Evolutionary conservation across 2,888 invertebrate genomes (phyloP).

Genomic region (Dione vanillae): DNA sequence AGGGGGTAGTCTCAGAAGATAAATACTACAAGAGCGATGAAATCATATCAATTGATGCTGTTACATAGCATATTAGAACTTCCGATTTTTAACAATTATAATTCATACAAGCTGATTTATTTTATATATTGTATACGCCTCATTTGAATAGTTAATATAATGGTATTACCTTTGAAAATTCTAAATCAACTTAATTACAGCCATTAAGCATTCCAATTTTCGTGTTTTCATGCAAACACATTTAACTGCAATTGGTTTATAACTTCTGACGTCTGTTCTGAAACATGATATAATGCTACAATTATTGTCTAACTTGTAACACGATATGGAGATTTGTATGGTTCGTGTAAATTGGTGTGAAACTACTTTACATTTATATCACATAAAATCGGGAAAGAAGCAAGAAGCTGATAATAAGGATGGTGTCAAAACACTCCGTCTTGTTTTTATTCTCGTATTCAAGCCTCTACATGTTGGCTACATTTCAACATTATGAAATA

Average conservation of each 20-base stretch:
- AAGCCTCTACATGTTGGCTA: too few relatives aligned
- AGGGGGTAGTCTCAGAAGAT: too few relatives aligned
- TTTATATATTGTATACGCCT: neutral
- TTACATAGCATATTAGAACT: too few relatives aligned
- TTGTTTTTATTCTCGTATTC: too few relatives aligned
- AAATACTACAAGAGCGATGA: too few relatives aligned
- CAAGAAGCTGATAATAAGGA: too few relatives aligned
- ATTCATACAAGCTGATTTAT: neutral
- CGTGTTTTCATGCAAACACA: constrained; percentile 16
- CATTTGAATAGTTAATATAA: neutral
- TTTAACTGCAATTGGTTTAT: constrained; percentile 12
- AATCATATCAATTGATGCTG: too few relatives aligned
- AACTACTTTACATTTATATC: neutral
- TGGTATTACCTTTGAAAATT: neutral
- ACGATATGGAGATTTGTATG: constrained; percentile 8
- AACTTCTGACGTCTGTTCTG: constrained; percentile 13
- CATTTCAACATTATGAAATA: too few relatives aligned
- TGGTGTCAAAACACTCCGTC: too few relatives aligned
- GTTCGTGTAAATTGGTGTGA: neutral
- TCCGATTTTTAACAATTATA: too few relatives aligned
- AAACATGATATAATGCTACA: constrained; percentile 9
- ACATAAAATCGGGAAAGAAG: too few relatives aligned
- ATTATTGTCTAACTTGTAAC: constrained; percentile 15
- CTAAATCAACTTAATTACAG: constrained; percentile 16
- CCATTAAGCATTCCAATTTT: constrained; percentile 7